A percentile compares a stretch with the other conserved stretches of the same genome.
Evolutionary conservation across 2,113 vertebrate genomes (phyloP).

Genomic region (Tachysurus fulvidraco): DNA sequence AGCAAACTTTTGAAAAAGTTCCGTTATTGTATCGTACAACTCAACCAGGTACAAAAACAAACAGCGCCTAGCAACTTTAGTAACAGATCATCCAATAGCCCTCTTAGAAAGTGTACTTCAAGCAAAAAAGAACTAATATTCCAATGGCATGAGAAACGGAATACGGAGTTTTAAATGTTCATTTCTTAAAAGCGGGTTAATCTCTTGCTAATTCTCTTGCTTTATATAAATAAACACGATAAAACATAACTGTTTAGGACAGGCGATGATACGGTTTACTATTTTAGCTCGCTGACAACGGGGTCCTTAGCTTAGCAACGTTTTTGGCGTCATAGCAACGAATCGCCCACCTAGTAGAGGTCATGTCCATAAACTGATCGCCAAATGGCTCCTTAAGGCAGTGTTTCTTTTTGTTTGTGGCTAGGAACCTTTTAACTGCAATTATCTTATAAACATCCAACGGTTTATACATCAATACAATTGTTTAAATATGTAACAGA

Average conservation of each 20-base stretch:
- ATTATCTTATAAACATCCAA: background rate
- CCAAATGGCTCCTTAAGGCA: background rate
- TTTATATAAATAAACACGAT: background rate
- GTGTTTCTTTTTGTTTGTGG: background rate
- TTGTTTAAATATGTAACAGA: background rate
- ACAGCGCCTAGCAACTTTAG: constrained; percentile 54
- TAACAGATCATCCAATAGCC: constrained; percentile 13
- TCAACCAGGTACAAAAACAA: constrained; percentile 48
- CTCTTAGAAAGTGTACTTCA: background rate
- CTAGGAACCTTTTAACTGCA: no score
- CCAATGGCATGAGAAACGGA: constrained; percentile 44
- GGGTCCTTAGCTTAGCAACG: constrained; percentile 49
- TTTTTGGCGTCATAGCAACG: constrained; percentile 46
- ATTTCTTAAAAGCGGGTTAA: background rate
- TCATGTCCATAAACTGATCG: background rate
- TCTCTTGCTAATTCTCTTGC: background rate
- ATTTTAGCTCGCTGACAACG: background rate
- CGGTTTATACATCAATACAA: background rate
- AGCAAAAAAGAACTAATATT: background rate
- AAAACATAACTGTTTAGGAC: constrained; percentile 11
- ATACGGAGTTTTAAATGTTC: background rate
- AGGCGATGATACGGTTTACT: constrained; percentile 43
- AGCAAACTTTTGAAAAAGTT: constrained; percentile 44
- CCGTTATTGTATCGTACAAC: background rate
- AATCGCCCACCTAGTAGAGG: background rate